Base-by-base conservation (phyloP, 2,113 vertebrate genomes). In the Alces alces region DNA sequence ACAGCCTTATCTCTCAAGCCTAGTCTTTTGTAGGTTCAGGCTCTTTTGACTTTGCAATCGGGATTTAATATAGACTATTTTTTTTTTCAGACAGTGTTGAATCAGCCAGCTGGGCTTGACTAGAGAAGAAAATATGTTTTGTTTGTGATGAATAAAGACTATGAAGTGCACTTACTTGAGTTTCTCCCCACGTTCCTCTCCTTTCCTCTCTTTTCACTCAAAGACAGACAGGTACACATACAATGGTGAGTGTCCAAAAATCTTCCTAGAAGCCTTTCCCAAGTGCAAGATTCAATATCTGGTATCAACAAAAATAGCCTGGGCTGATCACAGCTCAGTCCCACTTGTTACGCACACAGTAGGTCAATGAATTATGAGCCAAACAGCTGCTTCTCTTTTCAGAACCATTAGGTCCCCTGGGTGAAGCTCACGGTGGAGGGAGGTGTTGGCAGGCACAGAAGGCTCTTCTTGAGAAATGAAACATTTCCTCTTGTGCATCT, bases 291-390 rank as follows among this genome's bases (percentile, higher is more conserved):
- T 52, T 85, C 64, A 73, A 64, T 93, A 88, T 89, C 45, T 70
- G 92, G n/a, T 61, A 86, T 91, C 98, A 95, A 93, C 43, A 57
- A 96, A 96, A 97, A 94, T 83, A 83, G 50, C 89, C 87, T 96
- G 98, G 97, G 96, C 91, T 98, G 98, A 96, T 97, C 98, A 97
- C 92, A 96, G 91, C 98, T 98, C 98, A 98, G 98, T 98, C 97
- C 98, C 93, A 97, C 97, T 98, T 47, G 90, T 97, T 98, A 98
- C 93, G 84, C 98, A 97, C 98, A 98, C 94, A 98, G 98, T 89
- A 98, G 86, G 98, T 98, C 98, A 97, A 98, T 99, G 98, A 98
- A 99, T 99, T 98, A 98, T 91, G 86, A 98, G 93, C 55, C 93
- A 97, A 97, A 93, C 98, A 99, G 98, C 98, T 99, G 98, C 96